These are phyloP conservation scores for Polydrusus pterygomalis DNA, from an alignment of 2,888 invertebrate genomes.

Conservation along the genomic window DNA sequence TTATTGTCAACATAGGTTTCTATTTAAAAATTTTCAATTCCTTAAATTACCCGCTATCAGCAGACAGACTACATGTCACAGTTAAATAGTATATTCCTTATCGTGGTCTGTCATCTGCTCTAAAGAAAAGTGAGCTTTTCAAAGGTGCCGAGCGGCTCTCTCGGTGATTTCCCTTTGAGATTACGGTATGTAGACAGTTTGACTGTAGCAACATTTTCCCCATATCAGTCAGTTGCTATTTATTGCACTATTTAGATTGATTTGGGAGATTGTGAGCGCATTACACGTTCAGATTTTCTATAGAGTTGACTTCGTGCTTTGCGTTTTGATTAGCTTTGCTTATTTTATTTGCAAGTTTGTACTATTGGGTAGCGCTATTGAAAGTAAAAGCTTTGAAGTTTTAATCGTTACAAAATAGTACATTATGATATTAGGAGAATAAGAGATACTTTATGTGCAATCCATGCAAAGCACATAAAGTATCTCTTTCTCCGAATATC, in stretches of 20 bases:
- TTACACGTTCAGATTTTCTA: constrained; percentile 1
- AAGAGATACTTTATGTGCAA: no score
- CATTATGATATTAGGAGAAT: no score
- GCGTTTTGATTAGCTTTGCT: not conserved
- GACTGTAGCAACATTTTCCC: constrained; percentile 28
- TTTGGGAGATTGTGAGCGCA: constrained; percentile 29
- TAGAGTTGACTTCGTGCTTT: constrained; percentile 2
- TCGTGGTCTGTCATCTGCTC: constrained; percentile 5
- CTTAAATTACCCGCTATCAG: not conserved
- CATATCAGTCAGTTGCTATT: constrained; percentile 29
- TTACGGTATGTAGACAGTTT: constrained; percentile 11
- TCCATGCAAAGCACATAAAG: no score
- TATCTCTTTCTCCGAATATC: no score
- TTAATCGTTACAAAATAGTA: no score
- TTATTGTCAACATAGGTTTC: not conserved
- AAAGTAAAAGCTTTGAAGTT: no score
- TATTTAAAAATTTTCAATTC: not conserved
- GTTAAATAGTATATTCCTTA: constrained; percentile 9
- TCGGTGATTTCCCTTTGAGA: constrained; percentile 31
- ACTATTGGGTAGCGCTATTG: no score
- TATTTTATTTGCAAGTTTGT: no score
- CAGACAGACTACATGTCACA: constrained; percentile 1
- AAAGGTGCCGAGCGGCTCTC: constrained; percentile 24
- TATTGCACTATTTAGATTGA: constrained; percentile 35
- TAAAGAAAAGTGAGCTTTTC: constrained; percentile 27